A percentile compares a stretch with the other conserved stretches of the same genome.
These are phyloP conservation scores for Drosophila repletoides DNA, from an alignment of 1,140 invertebrate genomes.

Conservation along the genomic window DNA sequence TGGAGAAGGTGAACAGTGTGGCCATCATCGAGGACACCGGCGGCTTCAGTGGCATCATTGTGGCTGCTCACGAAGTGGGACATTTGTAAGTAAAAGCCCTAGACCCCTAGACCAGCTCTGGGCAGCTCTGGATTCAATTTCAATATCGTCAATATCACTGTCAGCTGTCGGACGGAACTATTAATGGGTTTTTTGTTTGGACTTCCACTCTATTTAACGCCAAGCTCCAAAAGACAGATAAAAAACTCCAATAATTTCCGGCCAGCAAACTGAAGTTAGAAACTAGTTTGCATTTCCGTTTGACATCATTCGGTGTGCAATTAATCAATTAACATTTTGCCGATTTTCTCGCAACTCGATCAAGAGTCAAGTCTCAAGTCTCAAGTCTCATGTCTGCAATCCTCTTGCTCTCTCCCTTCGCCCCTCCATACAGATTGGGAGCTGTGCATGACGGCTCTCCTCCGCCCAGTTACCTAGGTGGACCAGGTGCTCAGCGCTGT, in stretches of 20 bases:
- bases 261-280: slow-evolving; percentile 41
- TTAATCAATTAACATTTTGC: slow-evolving; percentile 71
- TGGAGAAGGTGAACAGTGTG: slow-evolving; percentile 97
- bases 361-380: slow-evolving; percentile 22
- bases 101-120: too few relatives aligned
- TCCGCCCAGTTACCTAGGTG: slow-evolving; percentile 95
- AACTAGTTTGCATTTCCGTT: slow-evolving; percentile 73
- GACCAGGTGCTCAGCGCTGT: slow-evolving; percentile 97
- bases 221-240: slow-evolving; percentile 35
- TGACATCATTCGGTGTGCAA: slow-evolving; percentile 68
- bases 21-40: slow-evolving; percentile 98
- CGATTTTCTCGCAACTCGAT: slow-evolving; percentile 35
- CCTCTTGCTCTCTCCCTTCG: slow-evolving; percentile 4
- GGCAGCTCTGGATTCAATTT: background rate
- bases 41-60: slow-evolving; percentile 97
- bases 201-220: slow-evolving; percentile 24
- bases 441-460: slow-evolving; percentile 97
- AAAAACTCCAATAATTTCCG: slow-evolving; percentile 53
- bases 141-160: too few relatives aligned
- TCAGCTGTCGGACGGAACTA: slow-evolving; percentile 29
- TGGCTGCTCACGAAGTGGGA: slow-evolving; percentile 97
- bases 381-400: too few relatives aligned
- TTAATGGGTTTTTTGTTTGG: background rate
- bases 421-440: slow-evolving; percentile 87
- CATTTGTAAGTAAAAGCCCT: slow-evolving; percentile 96